These are phyloP conservation scores for Aphis gossypii DNA, from an alignment of 1,140 invertebrate species.

Conservation along the genomic window DNA sequence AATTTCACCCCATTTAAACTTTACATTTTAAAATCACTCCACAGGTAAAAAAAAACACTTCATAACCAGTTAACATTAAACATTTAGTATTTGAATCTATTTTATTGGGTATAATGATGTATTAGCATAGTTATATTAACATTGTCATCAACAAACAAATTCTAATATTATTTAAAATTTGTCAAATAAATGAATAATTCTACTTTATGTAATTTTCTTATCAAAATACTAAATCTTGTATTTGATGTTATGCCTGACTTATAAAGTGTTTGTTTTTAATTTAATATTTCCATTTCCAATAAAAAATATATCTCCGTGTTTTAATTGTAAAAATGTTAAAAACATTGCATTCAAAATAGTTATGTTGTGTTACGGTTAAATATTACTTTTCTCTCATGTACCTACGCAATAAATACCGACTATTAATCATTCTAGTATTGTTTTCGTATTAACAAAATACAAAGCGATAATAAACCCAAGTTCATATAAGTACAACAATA, in stretches of 20 bases:
- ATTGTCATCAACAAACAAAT: neutral
- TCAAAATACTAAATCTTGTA: neutral
- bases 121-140: neutral
- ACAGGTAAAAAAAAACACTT: too few species aligned
- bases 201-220: neutral
- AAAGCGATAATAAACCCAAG: conserved; percentile 17
- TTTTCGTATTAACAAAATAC: neutral
- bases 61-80: too few species aligned
- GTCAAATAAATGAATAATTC: neutral
- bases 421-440: conserved; percentile 12
- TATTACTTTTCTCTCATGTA: neutral
- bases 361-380: neutral
- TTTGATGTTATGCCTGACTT: neutral
- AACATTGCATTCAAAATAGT: neutral
- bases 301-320: neutral
- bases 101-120: neutral
- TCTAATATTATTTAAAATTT: neutral
- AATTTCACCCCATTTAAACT: neutral
- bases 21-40: neutral
- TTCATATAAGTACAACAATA: neutral
- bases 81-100: neutral
- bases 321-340: neutral
- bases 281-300: neutral
- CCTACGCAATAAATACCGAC: neutral
- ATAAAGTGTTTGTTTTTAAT: neutral